phyloP scores from a whole-genome alignment of 2,113 vertebrate species.

The Xiphias gladius region DNA sequence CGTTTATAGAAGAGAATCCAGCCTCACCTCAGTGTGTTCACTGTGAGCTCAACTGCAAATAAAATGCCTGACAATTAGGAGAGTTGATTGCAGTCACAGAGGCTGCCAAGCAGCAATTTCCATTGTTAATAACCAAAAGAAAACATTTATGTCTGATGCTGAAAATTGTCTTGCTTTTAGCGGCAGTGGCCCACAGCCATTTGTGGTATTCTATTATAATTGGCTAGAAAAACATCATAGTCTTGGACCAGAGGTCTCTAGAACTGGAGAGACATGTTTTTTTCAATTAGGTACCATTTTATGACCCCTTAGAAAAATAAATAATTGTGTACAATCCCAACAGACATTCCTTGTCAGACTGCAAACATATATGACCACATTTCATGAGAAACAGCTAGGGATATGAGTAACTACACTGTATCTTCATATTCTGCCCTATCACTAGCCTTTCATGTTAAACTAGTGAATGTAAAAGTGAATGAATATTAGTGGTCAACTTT shows the following conservation, averaged over 20 bases:
- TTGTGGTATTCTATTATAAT: slow-evolving; percentile 85
- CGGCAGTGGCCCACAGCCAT: slow-evolving; percentile 68
- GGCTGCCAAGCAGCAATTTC: slow-evolving; percentile 87
- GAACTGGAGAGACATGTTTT: slow-evolving; percentile 84
- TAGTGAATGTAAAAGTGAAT: not conserved
- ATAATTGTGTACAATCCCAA: slow-evolving; percentile 86
- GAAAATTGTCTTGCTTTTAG: slow-evolving; percentile 76
- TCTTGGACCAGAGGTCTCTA: slow-evolving; percentile 79
- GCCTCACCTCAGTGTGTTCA: slow-evolving; percentile 40
- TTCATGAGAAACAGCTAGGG: not conserved
- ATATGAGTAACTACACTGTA: not conserved
- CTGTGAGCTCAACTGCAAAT: slow-evolving; percentile 79
- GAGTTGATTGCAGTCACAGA: slow-evolving; percentile 85
- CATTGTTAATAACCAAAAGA: slow-evolving; percentile 89
- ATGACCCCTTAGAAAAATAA: slow-evolving; percentile 86
- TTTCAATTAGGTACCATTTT: slow-evolving; percentile 84
- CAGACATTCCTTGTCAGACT: slow-evolving; percentile 81
- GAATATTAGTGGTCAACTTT: not conserved
- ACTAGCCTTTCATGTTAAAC: not conserved
- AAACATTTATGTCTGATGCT: slow-evolving; percentile 89
- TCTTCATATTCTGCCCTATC: not conserved
- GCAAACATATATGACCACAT: not conserved
- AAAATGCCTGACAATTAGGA: slow-evolving; percentile 79
- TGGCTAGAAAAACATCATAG: slow-evolving; percentile 83
- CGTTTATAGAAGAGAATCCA: slow-evolving; percentile 49